Evolutionary conservation across 2,888 invertebrate genomes (phyloP), one percentile per base, ranked within the genome.

Genomic region (Philhelius pedissequus): DNA sequence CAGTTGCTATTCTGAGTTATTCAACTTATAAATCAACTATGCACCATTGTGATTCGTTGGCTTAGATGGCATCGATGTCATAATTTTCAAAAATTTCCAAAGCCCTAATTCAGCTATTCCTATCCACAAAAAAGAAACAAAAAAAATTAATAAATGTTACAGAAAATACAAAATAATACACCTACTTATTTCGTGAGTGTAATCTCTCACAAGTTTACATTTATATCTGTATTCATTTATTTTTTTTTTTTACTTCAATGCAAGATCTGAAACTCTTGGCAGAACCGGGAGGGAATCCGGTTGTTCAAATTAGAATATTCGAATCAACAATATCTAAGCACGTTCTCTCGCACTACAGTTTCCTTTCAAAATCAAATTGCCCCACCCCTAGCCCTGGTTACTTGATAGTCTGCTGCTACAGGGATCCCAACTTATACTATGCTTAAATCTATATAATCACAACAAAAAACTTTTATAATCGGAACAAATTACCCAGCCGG

Each of bases 401-500:
- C 9, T 15, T n/a, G 15, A 62, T 27, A 62, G 25, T 9, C 52
- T 13, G 18, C 8, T 13, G 8, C n/a, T 56, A 2, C 4, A 22
- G 40, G 27, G 43, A 35, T 20, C 20, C 15, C 25, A 22, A 20
- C 56, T 27, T 52, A 20, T 56, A 73, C 20, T 32, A 43, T 45
- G 68, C 80, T 70, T 68, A 75, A 76, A 80, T 84, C 75, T 76
- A 84, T 80, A 80, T 84, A 84, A 84, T 84, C 84, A 84, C 80
- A 84, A 84, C 83, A 56, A 84, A 35, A 76, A 84, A 84, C 84
- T 84, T 84, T 76, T 79, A 80, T 84, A 84, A 84, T 84, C 80
- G 84, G 80, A 80, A 84, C 84, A 80, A 80, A 84, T 84, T 84
- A 84, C 84, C 84, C 80, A 80, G 76, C 80, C 75, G 75, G 68